Base-by-base conservation (phyloP, 2,113 vertebrate genomes). In the Mixornis gularis region DNA sequence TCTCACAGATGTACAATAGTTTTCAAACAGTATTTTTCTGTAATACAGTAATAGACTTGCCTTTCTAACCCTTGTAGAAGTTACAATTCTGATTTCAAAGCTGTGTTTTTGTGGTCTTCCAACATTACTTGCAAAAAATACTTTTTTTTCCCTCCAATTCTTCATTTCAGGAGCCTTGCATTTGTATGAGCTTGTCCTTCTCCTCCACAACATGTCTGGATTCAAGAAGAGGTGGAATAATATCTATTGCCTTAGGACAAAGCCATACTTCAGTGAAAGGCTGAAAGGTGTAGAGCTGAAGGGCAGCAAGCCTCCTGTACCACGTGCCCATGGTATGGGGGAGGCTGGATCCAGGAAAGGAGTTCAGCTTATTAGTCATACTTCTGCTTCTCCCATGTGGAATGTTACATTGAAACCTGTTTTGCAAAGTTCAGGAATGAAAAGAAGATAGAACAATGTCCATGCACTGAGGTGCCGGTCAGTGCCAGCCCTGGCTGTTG, bases 301-400 rank as follows among this genome's bases (percentile, higher is more conserved):
- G 74, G 41, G 51, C 1, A 8, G 38, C 0, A 2, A 89, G 27
- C 22, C 43, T 76, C 20, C 53, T 29, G 22, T 59, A 22, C 53
- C 27, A 4, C 3, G 5, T 5, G 1, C 38, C 32, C 11, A 0
- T 1, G 6, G 27, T 5, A 9, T 27, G 68, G 29, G 46, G 69
- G 69, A 83, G 34, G 34, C 56, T 74, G 81, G 25, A 65, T 70
- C 17, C 26, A 19, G 40, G 8, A 55, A 38, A 66, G 41, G 53
- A 65, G 51, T 53, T 82, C n/a, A 17, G 16, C 5, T 56, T 49
- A 8, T 60, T 52, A 20, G 40, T 56, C 3, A 8, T 10, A 12
- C 48, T 40, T 51, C 12, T 56, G 3, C 12, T 84, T 52, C 52
- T 74, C 1, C 0, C 3, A 5, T 44, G 18, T 27, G 26, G 22